Evolutionary conservation across 1,140 invertebrate species (phyloP), one percentile per base, ranked within the genome.

Genomic region (Drosophila santomea): DNA sequence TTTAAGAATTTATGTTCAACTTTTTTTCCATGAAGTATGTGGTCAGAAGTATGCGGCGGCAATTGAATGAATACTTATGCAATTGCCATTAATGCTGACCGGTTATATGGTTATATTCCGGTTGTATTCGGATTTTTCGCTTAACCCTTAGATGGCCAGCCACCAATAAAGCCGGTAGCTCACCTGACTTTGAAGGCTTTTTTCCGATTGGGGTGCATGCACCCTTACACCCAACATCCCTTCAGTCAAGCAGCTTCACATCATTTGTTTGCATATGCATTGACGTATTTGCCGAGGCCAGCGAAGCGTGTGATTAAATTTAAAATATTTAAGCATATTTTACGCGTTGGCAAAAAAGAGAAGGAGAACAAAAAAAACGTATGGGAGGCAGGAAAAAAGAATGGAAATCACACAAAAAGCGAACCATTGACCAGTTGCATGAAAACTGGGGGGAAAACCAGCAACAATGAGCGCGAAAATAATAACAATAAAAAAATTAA

Each of bases 321-420:
- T 88, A 88, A 88, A 88, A 88, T 88, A 88, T 88, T 88, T 88
- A 88, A 88, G 84, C 83, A 88, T 88, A 88, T 88, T 88, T 88
- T 88, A 83, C 83, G 83, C 79, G 83, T 88, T 88, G 84, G 86
- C 79, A 80, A 82, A 28, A 32, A 59, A 32, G 3, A 11, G 17
- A 41, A 25, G 11, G 0, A 15, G 23, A 38, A 4, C 38, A 12
- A 39, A 4, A 14, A 39, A 14, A 39, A 39, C 32, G 32, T 4
- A 39, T 5, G 4, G 43, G 4, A 43, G 35, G 35, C 14, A 7
- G 23, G 23, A 44, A 36, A 28, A 58, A 41, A 17, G 17, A 17
- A 47, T 57, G 44, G 25, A 64, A 64, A 38, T 45, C 44, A 43
- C 61, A 61, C 20, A 51, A 61, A 61, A 69, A 55, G 23, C 36